Evolutionary conservation across 2,113 vertebrate species (phyloP).

Genomic region (Empidonax traillii): DNA sequence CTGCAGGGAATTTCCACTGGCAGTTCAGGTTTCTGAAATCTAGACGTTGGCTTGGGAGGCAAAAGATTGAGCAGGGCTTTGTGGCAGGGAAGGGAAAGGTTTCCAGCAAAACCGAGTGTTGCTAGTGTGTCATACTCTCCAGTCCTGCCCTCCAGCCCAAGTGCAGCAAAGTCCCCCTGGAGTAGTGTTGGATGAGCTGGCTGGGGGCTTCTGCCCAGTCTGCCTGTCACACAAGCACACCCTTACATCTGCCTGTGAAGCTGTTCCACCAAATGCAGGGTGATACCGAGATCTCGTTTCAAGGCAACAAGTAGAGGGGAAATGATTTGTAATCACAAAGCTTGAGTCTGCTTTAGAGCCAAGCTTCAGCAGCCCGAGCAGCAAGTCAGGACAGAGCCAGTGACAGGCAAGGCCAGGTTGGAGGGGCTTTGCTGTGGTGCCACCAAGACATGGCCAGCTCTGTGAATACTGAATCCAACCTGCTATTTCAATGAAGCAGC

Average conservation of each 20-base stretch:
- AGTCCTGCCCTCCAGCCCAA: slow-evolving; percentile 53
- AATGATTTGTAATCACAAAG: slow-evolving; percentile 58
- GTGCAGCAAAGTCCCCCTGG: not conserved
- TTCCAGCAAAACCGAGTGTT: not conserved
- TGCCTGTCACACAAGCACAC: slow-evolving; percentile 50
- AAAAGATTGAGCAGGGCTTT: slow-evolving; percentile 67
- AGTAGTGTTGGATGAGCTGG: not conserved
- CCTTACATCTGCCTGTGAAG: slow-evolving; percentile 46
- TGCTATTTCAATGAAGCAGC: fast-evolving
- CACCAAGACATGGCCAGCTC: not conserved
- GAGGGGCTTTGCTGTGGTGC: not conserved
- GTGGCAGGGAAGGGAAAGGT: slow-evolving; percentile 35
- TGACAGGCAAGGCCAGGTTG: not conserved
- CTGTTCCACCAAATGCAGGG: slow-evolving; percentile 49
- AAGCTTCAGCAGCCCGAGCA: slow-evolving; percentile 19
- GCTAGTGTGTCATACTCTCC: slow-evolving; percentile 35
- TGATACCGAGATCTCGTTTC: slow-evolving; percentile 64
- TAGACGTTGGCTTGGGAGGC: slow-evolving; percentile 70
- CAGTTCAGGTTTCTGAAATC: slow-evolving; percentile 76
- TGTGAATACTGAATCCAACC: not conserved
- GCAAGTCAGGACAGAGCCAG: not conserved
- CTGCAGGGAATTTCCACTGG: slow-evolving; percentile 77
- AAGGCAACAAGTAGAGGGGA: slow-evolving; percentile 58
- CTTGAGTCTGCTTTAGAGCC: slow-evolving; percentile 48
- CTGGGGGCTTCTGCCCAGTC: slow-evolving; percentile 45